Conservation (phyloP, 1,140 invertebrate species). For the Bombus balteatus region DNA sequence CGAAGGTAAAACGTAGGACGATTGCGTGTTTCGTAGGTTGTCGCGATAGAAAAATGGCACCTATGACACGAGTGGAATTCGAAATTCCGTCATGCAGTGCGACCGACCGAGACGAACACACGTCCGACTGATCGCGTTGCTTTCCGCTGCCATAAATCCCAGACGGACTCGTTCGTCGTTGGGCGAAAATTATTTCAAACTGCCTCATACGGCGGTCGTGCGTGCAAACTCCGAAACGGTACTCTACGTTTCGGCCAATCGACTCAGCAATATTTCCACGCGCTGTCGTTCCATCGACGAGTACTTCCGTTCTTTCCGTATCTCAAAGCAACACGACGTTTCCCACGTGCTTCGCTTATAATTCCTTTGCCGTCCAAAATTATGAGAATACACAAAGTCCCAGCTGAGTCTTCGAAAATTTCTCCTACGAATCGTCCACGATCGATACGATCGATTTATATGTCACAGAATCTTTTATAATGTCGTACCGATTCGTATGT, state of each 20-base stretch:
- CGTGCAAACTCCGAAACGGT: neutral
- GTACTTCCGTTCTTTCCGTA: neutral
- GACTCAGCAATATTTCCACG: neutral
- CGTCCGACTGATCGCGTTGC: neutral
- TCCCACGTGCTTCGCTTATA: too few relatives aligned
- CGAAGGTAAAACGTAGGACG: too few relatives aligned
- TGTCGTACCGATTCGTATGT: too few relatives aligned
- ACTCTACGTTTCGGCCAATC: neutral
- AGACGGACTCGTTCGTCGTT: neutral
- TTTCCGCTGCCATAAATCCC: neutral
- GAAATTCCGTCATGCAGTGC: neutral
- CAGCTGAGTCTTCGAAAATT: rapidly evolving
- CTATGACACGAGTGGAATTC: neutral
- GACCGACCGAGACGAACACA: neutral
- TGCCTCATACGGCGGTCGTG: neutral
- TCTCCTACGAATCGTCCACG: too few relatives aligned
- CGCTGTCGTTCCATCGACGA: neutral
- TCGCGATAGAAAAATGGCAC: neutral
- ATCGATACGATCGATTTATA: too few relatives aligned
- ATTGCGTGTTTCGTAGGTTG: neutral
- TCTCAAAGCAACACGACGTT: too few relatives aligned
- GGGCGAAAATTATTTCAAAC: neutral
- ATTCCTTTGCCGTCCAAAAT: too few relatives aligned
- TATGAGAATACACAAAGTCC: too few relatives aligned
- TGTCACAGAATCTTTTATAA: rapidly evolving